Evolutionary conservation across 2,113 vertebrate species (phyloP).

Genomic region (Atrichornis clamosus): DNA sequence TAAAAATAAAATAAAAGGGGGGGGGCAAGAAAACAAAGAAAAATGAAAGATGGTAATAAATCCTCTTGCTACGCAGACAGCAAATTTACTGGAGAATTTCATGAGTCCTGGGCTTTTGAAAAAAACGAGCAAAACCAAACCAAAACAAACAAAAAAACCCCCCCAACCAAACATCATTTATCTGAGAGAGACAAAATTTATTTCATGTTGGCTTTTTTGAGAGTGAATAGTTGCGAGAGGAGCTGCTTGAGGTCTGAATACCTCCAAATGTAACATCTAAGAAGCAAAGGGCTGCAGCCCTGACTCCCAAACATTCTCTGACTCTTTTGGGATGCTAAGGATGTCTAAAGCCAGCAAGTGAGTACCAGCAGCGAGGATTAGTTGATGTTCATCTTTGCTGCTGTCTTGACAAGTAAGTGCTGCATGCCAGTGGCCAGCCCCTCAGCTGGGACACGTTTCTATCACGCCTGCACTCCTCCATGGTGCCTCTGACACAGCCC

Average conservation of each 20-base stretch:
- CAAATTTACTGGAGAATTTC: background rate
- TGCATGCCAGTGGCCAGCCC: background rate
- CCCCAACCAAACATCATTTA: background rate
- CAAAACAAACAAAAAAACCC: background rate
- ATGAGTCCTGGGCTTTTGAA: background rate
- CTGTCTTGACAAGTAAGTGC: background rate
- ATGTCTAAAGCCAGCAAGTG: background rate
- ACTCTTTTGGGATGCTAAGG: background rate
- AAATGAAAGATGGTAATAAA: background rate
- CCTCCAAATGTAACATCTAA: background rate
- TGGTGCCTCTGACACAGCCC: rapidly evolving
- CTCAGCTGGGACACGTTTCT: background rate
- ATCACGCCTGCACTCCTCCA: background rate
- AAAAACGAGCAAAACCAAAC: background rate
- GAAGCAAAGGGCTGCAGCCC: background rate
- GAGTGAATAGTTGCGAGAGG: background rate
- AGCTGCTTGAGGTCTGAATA: background rate
- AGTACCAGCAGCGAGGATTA: background rate
- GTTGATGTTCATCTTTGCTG: background rate
- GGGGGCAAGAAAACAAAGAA: background rate
- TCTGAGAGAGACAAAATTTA: background rate
- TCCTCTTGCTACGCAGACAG: background rate
- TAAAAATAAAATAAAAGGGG: background rate
- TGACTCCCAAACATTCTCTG: background rate
- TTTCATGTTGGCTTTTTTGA: background rate